A percentile compares a stretch with the other conserved stretches of the same genome.
These are phyloP conservation scores for Colletes collaris DNA, from an alignment of 2,888 invertebrate species.

Conservation along the genomic window DNA sequence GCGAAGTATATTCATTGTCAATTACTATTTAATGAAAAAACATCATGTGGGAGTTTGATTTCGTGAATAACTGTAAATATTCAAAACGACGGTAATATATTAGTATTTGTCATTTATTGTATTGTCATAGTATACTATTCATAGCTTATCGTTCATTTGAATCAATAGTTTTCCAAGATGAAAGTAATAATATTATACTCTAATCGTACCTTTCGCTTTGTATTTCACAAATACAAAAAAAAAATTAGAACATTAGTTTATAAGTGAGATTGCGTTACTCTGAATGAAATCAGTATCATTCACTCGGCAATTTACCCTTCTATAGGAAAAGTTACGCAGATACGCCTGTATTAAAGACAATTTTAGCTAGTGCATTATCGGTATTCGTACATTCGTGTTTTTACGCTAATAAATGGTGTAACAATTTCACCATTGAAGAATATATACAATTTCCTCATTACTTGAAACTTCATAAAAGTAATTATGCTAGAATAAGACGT, in stretches of 20 bases:
- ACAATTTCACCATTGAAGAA: conserved; percentile 25
- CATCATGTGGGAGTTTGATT: conserved; percentile 28
- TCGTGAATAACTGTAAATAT: conserved; percentile 44
- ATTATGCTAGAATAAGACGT: conserved; percentile 66
- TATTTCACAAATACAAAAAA: conserved; percentile 28
- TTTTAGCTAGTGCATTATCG: conserved; percentile 39
- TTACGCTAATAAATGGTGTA: conserved; percentile 27
- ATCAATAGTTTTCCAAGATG: conserved; percentile 7
- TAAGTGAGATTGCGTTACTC: conserved; percentile 45
- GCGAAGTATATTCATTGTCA: conserved; percentile 43
- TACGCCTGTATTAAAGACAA: conserved; percentile 4
- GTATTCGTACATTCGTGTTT: conserved; percentile 38
- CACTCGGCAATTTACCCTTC: conserved; percentile 21
- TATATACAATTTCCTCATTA: conserved; percentile 48
- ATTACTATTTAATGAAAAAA: conserved; percentile 38
- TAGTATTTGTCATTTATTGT: conserved; percentile 36
- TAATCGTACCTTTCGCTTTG: conserved; percentile 41
- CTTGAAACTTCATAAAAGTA: conserved; percentile 57
- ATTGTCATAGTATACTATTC: conserved; percentile 17
- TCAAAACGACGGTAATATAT: conserved; percentile 27
- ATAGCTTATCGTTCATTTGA: conserved; percentile 21
- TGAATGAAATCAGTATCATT: conserved; percentile 21
- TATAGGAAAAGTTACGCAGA: conserved; percentile 25
- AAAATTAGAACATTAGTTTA: conserved; percentile 38
- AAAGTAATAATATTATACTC: conserved; percentile 31